Conservation (phyloP, 2,113 vertebrate species). For the Gadus macrocephalus region DNA sequence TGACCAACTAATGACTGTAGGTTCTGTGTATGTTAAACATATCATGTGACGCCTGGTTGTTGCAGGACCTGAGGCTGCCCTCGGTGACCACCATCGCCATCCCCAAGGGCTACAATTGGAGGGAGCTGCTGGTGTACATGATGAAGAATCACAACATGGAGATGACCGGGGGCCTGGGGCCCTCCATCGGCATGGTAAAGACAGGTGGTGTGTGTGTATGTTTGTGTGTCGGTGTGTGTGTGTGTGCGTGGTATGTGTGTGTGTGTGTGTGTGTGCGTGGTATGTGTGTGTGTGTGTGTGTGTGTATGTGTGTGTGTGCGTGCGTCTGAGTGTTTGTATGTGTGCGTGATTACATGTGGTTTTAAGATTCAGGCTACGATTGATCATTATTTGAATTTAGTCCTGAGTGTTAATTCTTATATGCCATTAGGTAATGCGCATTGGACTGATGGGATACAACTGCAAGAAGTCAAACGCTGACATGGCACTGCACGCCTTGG, state of each 20-base stretch:
- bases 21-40: not conserved
- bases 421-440: constrained; percentile 80
- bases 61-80: constrained; percentile 80
- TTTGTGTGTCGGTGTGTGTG: too few relatives aligned
- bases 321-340: too few relatives aligned
- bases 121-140: constrained; percentile 77
- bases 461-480: constrained; percentile 81
- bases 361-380: too few relatives aligned
- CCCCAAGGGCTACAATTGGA: constrained; percentile 84
- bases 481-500: constrained; percentile 73
- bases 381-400: too few relatives aligned
- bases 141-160: constrained; percentile 83
- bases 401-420: not conserved
- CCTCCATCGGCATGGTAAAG: constrained; percentile 83
- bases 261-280: too few relatives aligned
- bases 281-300: too few relatives aligned
- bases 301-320: too few relatives aligned
- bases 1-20: not conserved
- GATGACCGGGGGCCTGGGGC: constrained; percentile 87
- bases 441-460: constrained; percentile 93
- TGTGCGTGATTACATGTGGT: too few relatives aligned
- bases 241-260: too few relatives aligned
- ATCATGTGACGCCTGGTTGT: not conserved
- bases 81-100: constrained; percentile 84
- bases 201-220: too few relatives aligned